Evolutionary conservation across 2,113 vertebrate species (phyloP), one percentile per base, ranked within the genome.

Genomic region (Gallinago jamesoni): DNA sequence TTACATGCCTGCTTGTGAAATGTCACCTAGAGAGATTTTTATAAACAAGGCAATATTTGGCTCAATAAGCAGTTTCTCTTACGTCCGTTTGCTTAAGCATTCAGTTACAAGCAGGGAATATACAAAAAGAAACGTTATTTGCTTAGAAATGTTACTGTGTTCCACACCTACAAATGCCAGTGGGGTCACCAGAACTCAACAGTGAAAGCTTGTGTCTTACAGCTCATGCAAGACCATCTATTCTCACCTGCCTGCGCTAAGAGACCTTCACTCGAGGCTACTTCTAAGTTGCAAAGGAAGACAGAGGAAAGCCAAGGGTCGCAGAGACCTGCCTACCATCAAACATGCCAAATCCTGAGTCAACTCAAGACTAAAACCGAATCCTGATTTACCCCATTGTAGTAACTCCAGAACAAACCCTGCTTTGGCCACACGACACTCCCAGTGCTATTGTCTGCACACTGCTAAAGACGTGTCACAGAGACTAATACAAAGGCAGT

Each of bases 21-120:
- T 45, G 90, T 66, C 95, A 93, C 15, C 53, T 7, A 14, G 28
- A n/a, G 24, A 33, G 27, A 47, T 10, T 52, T 50, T 39, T 24
- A 64, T 17, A 64, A 64, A 76, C 79, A 93, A 33, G 70, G n/a
- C 66, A 68, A 19, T 30, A 76, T 60, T 66, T 92, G 67, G 63
- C 56, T 93, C 82, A 41, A 18, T 35, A 14, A 76, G 57, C 57
- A 80, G 79, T n/a, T 56, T 28, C 45, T 45, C 79, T 93, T 73
- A 66, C 79, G 69, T 66, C 64, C 94, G 88, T 94, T 97, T 96
- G 95, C 83, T 87, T 66, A 93, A 76, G 50, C 8, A 22, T 41
- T 62, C 27, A 9, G 43, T 30, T 72, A 57, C 52, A 10, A 62
- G n/a, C 31, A 6, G 50, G 33, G 39, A 84, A 69, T 14, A 19